A percentile compares a stretch with the other conserved stretches of the same genome.
Evolutionary conservation across 2,888 invertebrate species (phyloP).

Genomic region (Xanthorhoe spadicearia): DNA sequence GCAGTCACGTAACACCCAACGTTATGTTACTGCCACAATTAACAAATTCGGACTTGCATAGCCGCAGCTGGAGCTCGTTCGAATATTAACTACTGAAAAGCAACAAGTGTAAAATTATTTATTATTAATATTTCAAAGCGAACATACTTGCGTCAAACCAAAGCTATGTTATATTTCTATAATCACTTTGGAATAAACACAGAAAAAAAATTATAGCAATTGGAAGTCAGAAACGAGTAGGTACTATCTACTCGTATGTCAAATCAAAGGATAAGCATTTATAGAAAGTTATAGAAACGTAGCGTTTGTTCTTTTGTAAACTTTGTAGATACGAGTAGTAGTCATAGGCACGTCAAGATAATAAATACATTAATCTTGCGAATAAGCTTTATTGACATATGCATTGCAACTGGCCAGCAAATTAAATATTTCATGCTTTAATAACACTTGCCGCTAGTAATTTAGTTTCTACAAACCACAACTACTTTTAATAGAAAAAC

Average conservation of each 20-base stretch:
- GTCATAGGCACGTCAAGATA: not conserved
- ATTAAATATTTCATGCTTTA: not conserved
- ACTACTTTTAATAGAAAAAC: slow-evolving; percentile 26
- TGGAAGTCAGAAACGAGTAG: too few relatives aligned
- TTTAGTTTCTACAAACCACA: not conserved
- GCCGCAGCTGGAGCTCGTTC: slow-evolving; percentile 30
- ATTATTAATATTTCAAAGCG: slow-evolving; percentile 8
- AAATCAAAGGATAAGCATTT: too few relatives aligned
- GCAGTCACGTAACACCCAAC: slow-evolving; percentile 67
- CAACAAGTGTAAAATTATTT: slow-evolving; percentile 28
- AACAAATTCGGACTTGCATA: slow-evolving; percentile 64
- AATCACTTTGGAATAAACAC: too few relatives aligned
- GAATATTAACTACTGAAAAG: slow-evolving; percentile 38
- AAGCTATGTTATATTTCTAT: too few relatives aligned
- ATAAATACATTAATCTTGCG: too few relatives aligned
- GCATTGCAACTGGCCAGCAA: too few relatives aligned
- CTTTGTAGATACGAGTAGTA: not conserved
- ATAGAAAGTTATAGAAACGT: too few relatives aligned
- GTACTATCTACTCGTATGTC: too few relatives aligned
- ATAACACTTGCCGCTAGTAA: not conserved
- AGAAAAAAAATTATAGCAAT: too few relatives aligned
- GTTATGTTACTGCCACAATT: slow-evolving; percentile 73
- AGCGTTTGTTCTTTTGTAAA: too few relatives aligned
- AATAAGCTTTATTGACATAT: too few relatives aligned
- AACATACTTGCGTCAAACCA: too few relatives aligned